Evolutionary conservation across 2,113 vertebrate genomes (phyloP), one percentile per base, ranked within the genome.

Genomic region (Dasypus novemcinctus): DNA sequence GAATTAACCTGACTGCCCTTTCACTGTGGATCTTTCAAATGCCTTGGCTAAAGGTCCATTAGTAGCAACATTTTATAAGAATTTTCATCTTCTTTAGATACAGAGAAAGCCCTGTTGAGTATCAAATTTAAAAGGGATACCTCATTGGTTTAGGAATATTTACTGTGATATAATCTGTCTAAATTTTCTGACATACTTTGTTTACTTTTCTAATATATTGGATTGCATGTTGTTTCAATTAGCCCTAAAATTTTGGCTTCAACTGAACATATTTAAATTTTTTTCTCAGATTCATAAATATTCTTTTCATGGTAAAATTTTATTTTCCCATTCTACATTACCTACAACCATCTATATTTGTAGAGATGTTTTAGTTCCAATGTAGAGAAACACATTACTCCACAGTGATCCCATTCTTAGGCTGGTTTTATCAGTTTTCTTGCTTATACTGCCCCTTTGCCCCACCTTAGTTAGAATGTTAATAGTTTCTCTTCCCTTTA

Each of bases 161-260:
- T 74, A 71, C 11, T 88, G 7, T 80, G 71, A 36, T 25, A 9
- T 63, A 78, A 74, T 68, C 69, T 84, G 20, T 90, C 29, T 95
- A 43, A 36, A 54, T 91, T 80, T 93, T 93, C 83, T 95, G 82
- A 84, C 2, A 8, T 88, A 66, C 21, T 79, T 80, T 49, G 3
- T 69, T 90, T 95, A 68, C 15, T 84, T 95, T 91, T 54, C 80
- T 91, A 91, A 85, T 52, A 33, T 76, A 10, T 23, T 43, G 46
- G 79, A 71, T 95, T 95, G 6, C 38, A 33, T 83, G 12, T 72
- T 38, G 38, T 71, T 61, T 94, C 59, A 66, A 17, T 80, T 93
- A 31, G 31, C 41, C 18, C 36, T 59, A 31, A 63, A 20, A 21
- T 89, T 92, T 91, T 83, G 7, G 63, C 52, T 96, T 63, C 52